phyloP scores from a whole-genome alignment of 2,797 vertebrate genomes.

The Vultur gryphus region DNA sequence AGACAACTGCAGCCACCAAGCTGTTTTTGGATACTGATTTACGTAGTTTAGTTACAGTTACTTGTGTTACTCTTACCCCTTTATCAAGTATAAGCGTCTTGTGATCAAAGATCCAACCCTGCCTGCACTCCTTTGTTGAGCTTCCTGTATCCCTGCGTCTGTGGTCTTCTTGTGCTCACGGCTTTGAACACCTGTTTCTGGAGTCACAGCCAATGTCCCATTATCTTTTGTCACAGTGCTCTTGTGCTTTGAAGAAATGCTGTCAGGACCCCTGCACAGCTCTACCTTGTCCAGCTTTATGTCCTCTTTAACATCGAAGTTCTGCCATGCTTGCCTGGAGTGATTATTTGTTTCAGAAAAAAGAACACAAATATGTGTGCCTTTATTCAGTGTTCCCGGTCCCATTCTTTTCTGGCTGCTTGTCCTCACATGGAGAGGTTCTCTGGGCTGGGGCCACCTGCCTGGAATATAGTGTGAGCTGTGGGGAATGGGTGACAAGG shows the following conservation, averaged over 20 bases:
- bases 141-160: not conserved
- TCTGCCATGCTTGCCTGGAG: not conserved
- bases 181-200: slow-evolving; percentile 16
- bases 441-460: not conserved
- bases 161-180: not conserved
- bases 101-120: not conserved
- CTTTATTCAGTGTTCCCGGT: not conserved
- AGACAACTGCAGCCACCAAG: not conserved
- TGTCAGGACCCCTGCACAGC: not conserved
- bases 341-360: not conserved
- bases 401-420: not conserved
- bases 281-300: not conserved
- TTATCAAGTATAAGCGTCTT: not conserved
- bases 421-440: not conserved
- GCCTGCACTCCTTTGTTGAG: not conserved
- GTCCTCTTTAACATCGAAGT: not conserved
- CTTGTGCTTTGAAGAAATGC: not conserved
- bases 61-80: not conserved
- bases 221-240: not conserved
- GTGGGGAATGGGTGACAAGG: not conserved
- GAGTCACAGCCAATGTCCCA: not conserved
- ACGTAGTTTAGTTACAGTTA: not conserved
- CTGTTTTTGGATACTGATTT: not conserved
- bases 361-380: not conserved
- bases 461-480: not conserved